Conservation (phyloP, 2,888 invertebrate species). For the Rosalia funebris region DNA sequence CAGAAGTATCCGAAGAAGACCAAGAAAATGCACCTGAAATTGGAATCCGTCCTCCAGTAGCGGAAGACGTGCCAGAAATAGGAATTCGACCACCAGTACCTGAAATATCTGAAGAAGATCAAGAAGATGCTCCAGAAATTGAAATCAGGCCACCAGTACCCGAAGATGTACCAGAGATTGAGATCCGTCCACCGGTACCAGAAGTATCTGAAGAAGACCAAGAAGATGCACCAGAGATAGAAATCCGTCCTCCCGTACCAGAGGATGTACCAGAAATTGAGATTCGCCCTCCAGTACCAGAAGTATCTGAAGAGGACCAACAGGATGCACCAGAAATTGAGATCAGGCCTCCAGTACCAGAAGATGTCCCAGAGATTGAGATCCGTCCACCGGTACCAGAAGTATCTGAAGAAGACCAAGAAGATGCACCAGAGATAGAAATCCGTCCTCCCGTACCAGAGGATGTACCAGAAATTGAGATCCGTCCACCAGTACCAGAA, state of each 20-base stretch:
- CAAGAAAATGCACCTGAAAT: too few relatives aligned
- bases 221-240: not conserved
- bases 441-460: conserved; percentile 4
- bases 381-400: not conserved
- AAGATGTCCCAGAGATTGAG: not conserved
- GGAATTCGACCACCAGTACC: too few relatives aligned
- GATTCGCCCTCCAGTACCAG: too few relatives aligned
- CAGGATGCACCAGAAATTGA: not conserved
- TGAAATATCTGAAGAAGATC: too few relatives aligned
- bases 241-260: not conserved
- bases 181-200: not conserved
- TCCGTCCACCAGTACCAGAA: conserved; percentile 3
- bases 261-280: too few relatives aligned
- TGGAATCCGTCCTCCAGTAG: too few relatives aligned
- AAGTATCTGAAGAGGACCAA: too few relatives aligned
- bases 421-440: conserved; percentile 5
- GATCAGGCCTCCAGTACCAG: not conserved
- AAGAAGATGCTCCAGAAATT: not conserved
- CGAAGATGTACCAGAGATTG: not conserved
- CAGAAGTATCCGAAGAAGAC: too few relatives aligned
- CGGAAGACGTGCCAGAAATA: too few relatives aligned
- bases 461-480: conserved; percentile 2
- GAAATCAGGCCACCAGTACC: not conserved
- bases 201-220: too few relatives aligned
- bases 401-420: not conserved